Percentiles rank a stretch among this genome's conserved stretches.
phyloP scores from a whole-genome alignment of 2,797 vertebrate genomes.

The Ataeniobius toweri region DNA sequence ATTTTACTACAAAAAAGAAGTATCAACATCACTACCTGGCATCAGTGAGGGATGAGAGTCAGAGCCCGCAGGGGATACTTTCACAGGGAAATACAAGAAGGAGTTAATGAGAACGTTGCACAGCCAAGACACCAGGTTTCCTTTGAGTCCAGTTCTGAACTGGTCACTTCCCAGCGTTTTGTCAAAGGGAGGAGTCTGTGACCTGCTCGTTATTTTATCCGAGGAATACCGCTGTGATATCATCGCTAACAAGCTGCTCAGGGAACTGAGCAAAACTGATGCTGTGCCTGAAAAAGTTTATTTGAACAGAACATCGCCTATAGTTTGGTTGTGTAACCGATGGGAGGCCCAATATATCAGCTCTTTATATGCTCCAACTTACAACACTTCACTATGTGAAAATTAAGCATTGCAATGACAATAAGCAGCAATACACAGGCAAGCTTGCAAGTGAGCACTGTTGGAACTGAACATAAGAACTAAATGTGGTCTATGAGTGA shows the following conservation, averaged over 20 bases:
- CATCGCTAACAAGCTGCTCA: slow-evolving; percentile 33
- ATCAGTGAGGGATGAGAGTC: slow-evolving; percentile 26
- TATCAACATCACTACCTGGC: slow-evolving; percentile 61
- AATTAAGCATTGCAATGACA: background rate
- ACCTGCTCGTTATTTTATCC: slow-evolving; percentile 57
- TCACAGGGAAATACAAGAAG: slow-evolving; percentile 1
- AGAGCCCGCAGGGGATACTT: background rate
- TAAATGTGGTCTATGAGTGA: background rate
- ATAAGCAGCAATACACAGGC: background rate
- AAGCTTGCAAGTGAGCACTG: background rate
- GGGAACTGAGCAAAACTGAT: slow-evolving; percentile 24
- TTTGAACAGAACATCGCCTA: background rate
- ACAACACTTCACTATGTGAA: slow-evolving; percentile 1
- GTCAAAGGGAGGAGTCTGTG: slow-evolving; percentile 48
- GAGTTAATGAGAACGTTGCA: slow-evolving; percentile 53
- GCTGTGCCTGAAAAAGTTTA: background rate
- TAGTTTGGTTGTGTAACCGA: slow-evolving; percentile 3
- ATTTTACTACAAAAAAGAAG: slow-evolving; percentile 21
- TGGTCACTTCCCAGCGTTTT: slow-evolving; percentile 69
- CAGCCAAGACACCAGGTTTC: slow-evolving; percentile 28
- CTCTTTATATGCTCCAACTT: background rate
- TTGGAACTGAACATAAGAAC: background rate
- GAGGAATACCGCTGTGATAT: slow-evolving; percentile 37
- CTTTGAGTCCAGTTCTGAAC: slow-evolving; percentile 24
- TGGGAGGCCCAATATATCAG: background rate